These are phyloP conservation scores for Sisor rabdophorus DNA, from an alignment of 2,113 vertebrate genomes.

Conservation along the genomic window DNA sequence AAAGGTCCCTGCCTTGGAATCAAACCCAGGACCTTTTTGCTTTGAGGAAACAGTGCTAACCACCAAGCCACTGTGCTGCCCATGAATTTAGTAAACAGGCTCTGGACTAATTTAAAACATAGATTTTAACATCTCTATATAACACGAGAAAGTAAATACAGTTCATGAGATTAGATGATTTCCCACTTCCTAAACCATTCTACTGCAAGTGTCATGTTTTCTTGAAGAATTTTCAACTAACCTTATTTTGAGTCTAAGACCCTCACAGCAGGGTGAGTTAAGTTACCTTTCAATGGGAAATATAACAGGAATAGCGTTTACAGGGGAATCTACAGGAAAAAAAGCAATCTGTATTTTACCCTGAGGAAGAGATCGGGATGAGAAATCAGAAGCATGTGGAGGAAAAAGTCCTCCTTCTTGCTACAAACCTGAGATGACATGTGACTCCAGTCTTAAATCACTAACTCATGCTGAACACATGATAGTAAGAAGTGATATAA, in stretches of 20 bases:
- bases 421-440: slow-evolving; percentile 14
- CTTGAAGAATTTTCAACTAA: background rate
- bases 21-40: too few relatives aligned
- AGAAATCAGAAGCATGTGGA: background rate
- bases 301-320: slow-evolving; percentile 5
- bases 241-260: slow-evolving; percentile 27
- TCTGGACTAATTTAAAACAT: background rate
- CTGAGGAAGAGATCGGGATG: slow-evolving; percentile 29
- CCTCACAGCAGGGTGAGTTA: slow-evolving; percentile 26
- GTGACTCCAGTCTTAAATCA: background rate
- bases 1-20: too few relatives aligned
- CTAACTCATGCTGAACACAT: background rate
- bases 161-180: background rate
- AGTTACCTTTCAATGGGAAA: slow-evolving; percentile 19
- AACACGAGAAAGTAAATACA: background rate
- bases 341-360: slow-evolving; percentile 28
- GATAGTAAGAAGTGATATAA: background rate
- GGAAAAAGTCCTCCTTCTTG: slow-evolving; percentile 4
- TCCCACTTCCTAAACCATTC: background rate
- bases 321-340: too few relatives aligned
- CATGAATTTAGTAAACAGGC: background rate
- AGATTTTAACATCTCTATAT: background rate
- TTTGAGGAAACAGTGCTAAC: too few relatives aligned
- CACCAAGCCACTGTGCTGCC: too few relatives aligned
- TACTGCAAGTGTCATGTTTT: background rate